Evolutionary conservation across 1,140 invertebrate species (phyloP).

Genomic region (Bombus impatiens): DNA sequence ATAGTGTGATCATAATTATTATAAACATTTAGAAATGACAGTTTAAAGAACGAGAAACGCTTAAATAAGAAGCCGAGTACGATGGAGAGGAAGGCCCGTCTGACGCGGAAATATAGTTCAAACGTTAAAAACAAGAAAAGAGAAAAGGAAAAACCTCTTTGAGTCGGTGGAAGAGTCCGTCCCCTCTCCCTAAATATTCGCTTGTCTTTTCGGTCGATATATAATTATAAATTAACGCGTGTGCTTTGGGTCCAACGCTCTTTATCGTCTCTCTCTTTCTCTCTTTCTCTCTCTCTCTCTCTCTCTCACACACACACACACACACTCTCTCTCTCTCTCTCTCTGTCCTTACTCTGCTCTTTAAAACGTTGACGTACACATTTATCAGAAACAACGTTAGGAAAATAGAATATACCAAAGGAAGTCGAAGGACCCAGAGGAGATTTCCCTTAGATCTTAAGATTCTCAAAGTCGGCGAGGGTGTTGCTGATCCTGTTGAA

Average conservation of each 20-base stretch:
- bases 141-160: conserved; percentile 24
- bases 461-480: conserved; percentile 84
- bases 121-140: conserved; percentile 2
- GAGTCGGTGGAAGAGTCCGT: conserved; percentile 31
- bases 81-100: conserved; percentile 26
- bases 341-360: rapidly evolving
- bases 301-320: too few species aligned
- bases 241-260: conserved; percentile 4
- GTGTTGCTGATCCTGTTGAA: conserved; percentile 88
- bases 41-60: conserved; percentile 20
- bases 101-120: not conserved
- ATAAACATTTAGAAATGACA: conserved; percentile 38
- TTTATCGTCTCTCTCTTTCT: not conserved
- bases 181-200: conserved; percentile 19
- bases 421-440: not conserved
- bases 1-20: conserved; percentile 29
- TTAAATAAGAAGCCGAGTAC: conserved; percentile 58
- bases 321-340: too few species aligned
- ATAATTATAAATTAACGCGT: conserved; percentile 27
- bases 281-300: too few species aligned
- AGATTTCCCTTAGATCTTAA: conserved; percentile 81
- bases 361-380: not conserved
- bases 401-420: conserved; percentile 12
- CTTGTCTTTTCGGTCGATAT: conserved; percentile 30
- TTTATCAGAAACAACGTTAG: not conserved